These are phyloP conservation scores for Beris morrisii DNA, from an alignment of 2,888 invertebrate species.

Conservation along the genomic window DNA sequence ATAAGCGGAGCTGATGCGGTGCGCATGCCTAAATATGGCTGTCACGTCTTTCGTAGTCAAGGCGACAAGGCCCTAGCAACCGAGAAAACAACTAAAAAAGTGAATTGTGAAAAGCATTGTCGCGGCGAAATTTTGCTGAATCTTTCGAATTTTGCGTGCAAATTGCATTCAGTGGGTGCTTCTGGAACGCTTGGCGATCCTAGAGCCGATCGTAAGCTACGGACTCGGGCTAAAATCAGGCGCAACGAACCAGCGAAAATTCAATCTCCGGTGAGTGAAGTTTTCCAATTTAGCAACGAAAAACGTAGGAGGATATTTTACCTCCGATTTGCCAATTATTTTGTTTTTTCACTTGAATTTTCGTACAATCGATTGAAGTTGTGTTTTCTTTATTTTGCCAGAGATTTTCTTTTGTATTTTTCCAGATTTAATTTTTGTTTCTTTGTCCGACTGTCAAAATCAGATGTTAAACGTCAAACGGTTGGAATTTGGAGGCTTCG, in stretches of 20 bases:
- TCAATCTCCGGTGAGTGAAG: too few species aligned
- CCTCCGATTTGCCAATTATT: too few species aligned
- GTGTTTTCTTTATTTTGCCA: too few species aligned
- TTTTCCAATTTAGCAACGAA: too few species aligned
- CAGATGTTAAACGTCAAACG: constrained; percentile 15
- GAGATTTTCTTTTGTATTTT: too few species aligned
- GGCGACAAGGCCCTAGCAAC: constrained; percentile 40
- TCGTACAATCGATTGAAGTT: too few species aligned
- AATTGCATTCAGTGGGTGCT: constrained; percentile 1
- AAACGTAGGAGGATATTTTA: too few species aligned
- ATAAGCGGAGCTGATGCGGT: neutral
- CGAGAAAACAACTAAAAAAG: constrained; percentile 38
- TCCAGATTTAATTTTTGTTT: constrained; percentile 18
- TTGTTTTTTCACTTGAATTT: too few species aligned
- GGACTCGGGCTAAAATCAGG: too few species aligned
- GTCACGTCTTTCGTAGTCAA: constrained; percentile 37
- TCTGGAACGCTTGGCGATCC: too few species aligned
- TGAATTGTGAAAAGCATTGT: constrained; percentile 11
- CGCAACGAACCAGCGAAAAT: too few species aligned
- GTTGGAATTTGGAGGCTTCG: neutral
- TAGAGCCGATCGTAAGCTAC: too few species aligned
- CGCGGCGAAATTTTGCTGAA: constrained; percentile 1
- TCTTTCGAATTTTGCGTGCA: neutral
- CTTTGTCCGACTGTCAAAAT: constrained; percentile 29
- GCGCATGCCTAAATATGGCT: constrained; percentile 37